Evolutionary conservation across 2,113 vertebrate genomes (phyloP).

Genomic region (Cinclus cinclus): DNA sequence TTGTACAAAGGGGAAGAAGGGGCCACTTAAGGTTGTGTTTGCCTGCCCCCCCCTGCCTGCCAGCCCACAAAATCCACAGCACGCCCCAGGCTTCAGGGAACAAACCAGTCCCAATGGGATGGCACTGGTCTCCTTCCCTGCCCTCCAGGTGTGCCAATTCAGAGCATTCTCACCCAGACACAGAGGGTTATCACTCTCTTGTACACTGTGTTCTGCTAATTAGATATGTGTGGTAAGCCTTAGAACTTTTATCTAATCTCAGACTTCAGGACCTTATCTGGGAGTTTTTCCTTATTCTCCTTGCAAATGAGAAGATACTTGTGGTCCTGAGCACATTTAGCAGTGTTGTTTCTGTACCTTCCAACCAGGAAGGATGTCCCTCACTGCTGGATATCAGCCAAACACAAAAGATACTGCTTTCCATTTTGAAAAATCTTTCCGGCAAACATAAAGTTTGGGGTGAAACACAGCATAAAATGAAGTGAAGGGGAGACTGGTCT

Average conservation of each 20-base stretch:
- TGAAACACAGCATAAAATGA: not conserved
- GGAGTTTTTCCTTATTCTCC: not conserved
- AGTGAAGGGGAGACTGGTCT: not conserved
- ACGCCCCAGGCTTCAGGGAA: fast-evolving
- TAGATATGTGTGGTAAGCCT: not conserved
- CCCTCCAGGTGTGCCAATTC: not conserved
- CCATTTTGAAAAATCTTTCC: not conserved
- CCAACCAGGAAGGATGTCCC: not conserved
- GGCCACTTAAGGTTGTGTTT: not conserved
- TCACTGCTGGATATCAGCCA: not conserved
- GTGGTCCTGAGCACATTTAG: not conserved
- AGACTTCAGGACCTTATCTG: not conserved
- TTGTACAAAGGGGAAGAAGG: not conserved
- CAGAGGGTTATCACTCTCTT: not conserved
- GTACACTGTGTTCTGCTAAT: not conserved
- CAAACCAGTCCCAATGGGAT: too few species aligned
- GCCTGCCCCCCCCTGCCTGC: not conserved
- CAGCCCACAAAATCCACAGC: not conserved
- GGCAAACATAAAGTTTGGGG: not conserved
- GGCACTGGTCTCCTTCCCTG: not conserved
- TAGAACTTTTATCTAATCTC: not conserved
- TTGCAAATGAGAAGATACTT: not conserved
- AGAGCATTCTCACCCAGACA: not conserved
- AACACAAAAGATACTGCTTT: not conserved
- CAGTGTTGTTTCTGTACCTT: not conserved